Evolutionary conservation across 1,140 invertebrate species (phyloP).

Genomic region (Ganaspis sp.): DNA sequence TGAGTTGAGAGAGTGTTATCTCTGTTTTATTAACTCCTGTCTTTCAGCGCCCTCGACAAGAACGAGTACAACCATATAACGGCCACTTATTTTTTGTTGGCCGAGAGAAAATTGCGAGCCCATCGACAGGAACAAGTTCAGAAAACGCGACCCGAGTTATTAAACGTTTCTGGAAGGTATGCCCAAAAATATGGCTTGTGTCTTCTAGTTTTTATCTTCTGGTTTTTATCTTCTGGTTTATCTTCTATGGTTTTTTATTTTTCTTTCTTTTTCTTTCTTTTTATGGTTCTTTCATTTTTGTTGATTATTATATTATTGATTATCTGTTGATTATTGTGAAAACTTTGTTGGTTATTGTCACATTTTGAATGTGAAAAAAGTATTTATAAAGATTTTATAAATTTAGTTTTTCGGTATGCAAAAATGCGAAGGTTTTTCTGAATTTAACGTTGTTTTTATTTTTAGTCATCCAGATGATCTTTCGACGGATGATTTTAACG

Average conservation of each 20-base stretch:
- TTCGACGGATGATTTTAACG: conserved; percentile 64
- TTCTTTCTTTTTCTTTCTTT: too few species aligned
- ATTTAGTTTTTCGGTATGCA: too few species aligned
- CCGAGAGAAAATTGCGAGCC: conserved; percentile 91
- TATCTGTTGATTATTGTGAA: too few species aligned
- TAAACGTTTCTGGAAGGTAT: conserved; percentile 66
- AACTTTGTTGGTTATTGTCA: too few species aligned
- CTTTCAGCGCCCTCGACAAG: conserved; percentile 90
- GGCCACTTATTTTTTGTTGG: conserved; percentile 97
- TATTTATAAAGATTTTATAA: too few species aligned
- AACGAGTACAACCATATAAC: conserved; percentile 99
- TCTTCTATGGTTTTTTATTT: too few species aligned
- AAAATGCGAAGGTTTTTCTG: not conserved
- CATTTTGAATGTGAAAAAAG: too few species aligned
- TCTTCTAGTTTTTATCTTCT: too few species aligned
- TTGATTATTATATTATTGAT: too few species aligned
- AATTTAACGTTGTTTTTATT: conserved; percentile 34
- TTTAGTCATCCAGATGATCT: conserved; percentile 63
- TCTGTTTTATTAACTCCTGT: conserved; percentile 1
- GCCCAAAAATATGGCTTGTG: not conserved
- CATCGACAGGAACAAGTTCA: conserved; percentile 81
- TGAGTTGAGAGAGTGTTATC: not conserved
- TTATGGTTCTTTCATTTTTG: too few species aligned
- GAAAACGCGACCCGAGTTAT: conserved; percentile 68
- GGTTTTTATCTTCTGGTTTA: too few species aligned